Evolutionary conservation across 1,140 invertebrate species (phyloP).

Genomic region (Diprion similis): DNA sequence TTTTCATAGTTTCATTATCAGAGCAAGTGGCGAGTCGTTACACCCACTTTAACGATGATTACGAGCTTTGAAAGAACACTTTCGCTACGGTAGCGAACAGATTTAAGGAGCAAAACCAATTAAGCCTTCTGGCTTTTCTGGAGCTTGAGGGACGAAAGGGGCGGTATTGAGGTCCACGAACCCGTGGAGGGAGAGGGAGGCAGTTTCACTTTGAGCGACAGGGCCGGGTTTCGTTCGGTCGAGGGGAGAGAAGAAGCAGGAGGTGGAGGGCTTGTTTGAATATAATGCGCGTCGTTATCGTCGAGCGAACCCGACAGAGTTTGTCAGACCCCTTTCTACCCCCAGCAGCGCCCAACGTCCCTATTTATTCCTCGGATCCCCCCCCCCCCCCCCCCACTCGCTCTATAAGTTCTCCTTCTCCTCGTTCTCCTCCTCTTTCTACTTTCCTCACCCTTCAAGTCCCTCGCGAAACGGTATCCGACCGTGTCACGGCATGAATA

Average conservation of each 20-base stretch:
- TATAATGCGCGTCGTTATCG: constrained; percentile 7
- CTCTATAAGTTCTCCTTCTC: not conserved
- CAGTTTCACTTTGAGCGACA: constrained; percentile 5
- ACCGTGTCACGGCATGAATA: constrained; percentile 7
- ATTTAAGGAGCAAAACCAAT: constrained; percentile 5
- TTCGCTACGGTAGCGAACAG: not conserved
- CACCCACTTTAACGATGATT: too few species aligned
- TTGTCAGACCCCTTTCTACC: not conserved
- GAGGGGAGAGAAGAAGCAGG: too few species aligned
- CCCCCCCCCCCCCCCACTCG: not conserved
- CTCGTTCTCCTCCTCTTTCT: not conserved
- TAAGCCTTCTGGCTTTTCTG: not conserved
- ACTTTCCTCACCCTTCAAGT: not conserved
- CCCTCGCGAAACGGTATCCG: constrained; percentile 1
- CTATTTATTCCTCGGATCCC: not conserved
- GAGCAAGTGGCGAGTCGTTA: too few species aligned
- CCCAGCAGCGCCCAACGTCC: not conserved
- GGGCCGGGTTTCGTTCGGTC: not conserved
- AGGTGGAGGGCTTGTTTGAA: not conserved
- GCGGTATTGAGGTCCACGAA: not conserved
- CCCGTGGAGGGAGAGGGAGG: not conserved
- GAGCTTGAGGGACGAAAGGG: not conserved
- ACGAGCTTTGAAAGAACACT: too few species aligned
- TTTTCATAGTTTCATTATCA: too few species aligned
- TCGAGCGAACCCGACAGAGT: not conserved